A percentile compares a stretch with the other conserved stretches of the same genome.
phyloP scores from a whole-genome alignment of 1,140 invertebrate genomes.

The Eriocheir sinensis region DNA sequence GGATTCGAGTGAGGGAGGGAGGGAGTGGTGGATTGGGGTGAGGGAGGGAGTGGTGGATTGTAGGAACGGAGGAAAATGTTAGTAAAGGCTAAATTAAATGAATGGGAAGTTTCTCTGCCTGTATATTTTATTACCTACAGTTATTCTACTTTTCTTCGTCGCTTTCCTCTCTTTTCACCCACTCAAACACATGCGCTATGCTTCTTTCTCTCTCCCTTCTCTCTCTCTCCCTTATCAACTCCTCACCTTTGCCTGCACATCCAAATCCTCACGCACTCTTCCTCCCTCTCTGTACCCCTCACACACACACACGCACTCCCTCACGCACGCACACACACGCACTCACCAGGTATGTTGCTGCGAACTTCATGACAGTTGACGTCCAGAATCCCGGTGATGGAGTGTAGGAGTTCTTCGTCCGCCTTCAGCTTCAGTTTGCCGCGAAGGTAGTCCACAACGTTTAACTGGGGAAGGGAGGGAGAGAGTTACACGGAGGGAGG shows the following conservation, averaged over 20 bases:
- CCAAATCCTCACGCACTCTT: not conserved
- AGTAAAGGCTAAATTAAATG: too few species aligned
- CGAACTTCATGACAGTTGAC: constrained; percentile 78
- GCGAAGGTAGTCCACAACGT: constrained; percentile 73
- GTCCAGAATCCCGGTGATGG: constrained; percentile 76
- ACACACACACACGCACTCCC: too few species aligned
- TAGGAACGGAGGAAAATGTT: not conserved
- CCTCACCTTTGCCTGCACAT: not conserved
- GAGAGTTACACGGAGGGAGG: not conserved
- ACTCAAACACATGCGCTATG: not conserved
- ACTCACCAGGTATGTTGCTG: constrained; percentile 68
- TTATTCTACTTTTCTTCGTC: too few species aligned
- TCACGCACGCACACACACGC: too few species aligned
- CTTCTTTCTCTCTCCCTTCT: not conserved
- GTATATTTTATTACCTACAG: too few species aligned
- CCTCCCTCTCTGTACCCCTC: too few species aligned
- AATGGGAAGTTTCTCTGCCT: not conserved
- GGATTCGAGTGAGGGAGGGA: too few species aligned
- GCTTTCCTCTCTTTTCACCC: too few species aligned
- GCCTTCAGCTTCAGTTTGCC: constrained; percentile 58
- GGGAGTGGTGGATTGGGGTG: too few species aligned
- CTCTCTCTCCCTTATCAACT: not conserved
- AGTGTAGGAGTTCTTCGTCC: constrained; percentile 65
- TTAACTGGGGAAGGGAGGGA: constrained; percentile 52
- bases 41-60: not conserved